Conservation (phyloP, 2,888 invertebrate species). For the Cenopis cana region DNA sequence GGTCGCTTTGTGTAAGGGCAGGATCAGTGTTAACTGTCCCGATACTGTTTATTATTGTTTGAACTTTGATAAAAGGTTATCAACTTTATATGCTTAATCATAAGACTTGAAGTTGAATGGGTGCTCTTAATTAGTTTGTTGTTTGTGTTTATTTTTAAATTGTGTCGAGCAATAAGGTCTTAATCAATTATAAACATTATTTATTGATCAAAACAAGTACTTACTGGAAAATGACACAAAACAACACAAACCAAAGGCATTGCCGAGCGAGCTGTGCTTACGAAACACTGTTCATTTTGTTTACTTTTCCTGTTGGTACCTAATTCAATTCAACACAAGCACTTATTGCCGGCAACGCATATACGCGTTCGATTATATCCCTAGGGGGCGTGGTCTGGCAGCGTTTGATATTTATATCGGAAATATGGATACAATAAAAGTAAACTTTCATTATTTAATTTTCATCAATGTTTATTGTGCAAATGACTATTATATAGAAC, state of each 20-base stretch:
- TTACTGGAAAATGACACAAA: neutral
- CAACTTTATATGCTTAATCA: slow-evolving; percentile 13
- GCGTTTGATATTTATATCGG: too few species aligned
- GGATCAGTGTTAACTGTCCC: slow-evolving; percentile 41
- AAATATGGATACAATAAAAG: too few species aligned
- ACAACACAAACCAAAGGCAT: neutral
- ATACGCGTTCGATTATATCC: too few species aligned
- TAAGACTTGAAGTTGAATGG: slow-evolving; percentile 37
- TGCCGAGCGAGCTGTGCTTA: neutral
- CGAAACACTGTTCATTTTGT: neutral
- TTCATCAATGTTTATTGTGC: too few species aligned
- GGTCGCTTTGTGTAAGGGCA: slow-evolving; percentile 43
- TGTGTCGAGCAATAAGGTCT: slow-evolving; percentile 28
- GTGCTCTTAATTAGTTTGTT: slow-evolving; percentile 38
- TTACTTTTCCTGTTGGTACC: neutral
- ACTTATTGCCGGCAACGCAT: too few species aligned
- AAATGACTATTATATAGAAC: too few species aligned
- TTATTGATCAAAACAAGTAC: neutral
- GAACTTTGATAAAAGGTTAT: slow-evolving; percentile 28
- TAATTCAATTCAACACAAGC: too few species aligned
- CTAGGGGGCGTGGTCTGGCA: too few species aligned
- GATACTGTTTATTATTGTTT: slow-evolving; percentile 36
- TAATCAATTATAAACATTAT: slow-evolving; percentile 15
- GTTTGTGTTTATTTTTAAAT: slow-evolving; percentile 41
- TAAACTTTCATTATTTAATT: too few species aligned